Percentiles rank a stretch among this genome's conserved stretches.
phyloP scores from a whole-genome alignment of 2,113 vertebrate genomes.

The Stegostoma tigrinum region DNA sequence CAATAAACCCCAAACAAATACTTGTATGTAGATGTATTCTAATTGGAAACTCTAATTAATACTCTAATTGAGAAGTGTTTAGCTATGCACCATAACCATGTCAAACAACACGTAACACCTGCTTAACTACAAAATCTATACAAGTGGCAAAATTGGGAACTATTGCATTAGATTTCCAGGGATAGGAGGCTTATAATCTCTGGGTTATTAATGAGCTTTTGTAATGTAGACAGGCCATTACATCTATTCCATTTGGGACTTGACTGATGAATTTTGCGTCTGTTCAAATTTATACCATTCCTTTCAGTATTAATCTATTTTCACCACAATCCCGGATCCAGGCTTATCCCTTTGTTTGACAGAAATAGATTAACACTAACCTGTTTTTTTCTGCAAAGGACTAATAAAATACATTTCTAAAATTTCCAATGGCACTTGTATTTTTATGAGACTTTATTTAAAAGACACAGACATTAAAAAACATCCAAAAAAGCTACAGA shows the following conservation, averaged over 20 bases:
- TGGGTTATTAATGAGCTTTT: not conserved
- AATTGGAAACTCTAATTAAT: too few species aligned
- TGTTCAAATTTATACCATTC: not conserved
- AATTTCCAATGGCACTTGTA: not conserved
- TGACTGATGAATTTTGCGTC: not conserved
- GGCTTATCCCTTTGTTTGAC: not conserved
- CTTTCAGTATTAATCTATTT: not conserved
- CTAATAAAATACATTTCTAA: not conserved
- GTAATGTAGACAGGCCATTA: not conserved
- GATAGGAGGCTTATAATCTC: not conserved
- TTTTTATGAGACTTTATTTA: not conserved
- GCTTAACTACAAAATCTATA: not conserved
- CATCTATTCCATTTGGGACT: not conserved
- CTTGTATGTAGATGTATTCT: not conserved
- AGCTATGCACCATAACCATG: not conserved
- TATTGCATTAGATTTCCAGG: not conserved
- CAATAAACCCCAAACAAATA: not conserved
- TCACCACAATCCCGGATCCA: not conserved
- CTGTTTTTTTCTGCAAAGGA: not conserved
- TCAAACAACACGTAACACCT: not conserved
- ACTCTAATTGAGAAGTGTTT: not conserved
- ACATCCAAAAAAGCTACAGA: not conserved
- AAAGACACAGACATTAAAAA: not conserved
- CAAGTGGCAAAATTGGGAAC: not conserved
- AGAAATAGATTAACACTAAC: not conserved